These are phyloP conservation scores for Eulemur rufifrons DNA, from an alignment of 2,113 vertebrate genomes.

Conservation along the genomic window DNA sequence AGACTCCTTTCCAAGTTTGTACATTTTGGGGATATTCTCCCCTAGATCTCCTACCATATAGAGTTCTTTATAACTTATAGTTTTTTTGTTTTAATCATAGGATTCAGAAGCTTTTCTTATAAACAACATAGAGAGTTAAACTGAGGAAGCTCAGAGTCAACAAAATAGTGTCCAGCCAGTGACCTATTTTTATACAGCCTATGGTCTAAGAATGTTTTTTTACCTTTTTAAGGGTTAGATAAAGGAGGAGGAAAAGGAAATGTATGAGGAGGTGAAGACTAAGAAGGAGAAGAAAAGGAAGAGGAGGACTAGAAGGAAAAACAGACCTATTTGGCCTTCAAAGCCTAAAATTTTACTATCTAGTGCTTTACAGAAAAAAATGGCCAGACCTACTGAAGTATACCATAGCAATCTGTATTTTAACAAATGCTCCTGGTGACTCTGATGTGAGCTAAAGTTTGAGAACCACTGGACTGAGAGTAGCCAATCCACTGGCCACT, in stretches of 20 bases:
- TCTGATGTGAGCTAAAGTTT: background rate
- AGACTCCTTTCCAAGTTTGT: background rate
- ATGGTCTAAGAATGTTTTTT: background rate
- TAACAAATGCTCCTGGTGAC: background rate
- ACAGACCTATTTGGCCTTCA: background rate
- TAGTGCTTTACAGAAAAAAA: background rate
- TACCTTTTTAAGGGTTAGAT: background rate
- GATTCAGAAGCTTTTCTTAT: background rate
- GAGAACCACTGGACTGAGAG: background rate
- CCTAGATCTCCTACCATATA: background rate
- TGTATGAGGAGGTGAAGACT: background rate
- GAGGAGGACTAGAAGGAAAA: background rate
- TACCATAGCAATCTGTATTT: background rate
- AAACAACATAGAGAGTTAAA: background rate
- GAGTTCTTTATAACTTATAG: background rate
- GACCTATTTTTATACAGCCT: background rate
- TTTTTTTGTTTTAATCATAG: background rate
- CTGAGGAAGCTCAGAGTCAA: background rate
- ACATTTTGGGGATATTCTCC: background rate
- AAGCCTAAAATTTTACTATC: background rate
- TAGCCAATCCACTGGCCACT: background rate
- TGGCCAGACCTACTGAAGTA: background rate
- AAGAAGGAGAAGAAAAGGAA: background rate
- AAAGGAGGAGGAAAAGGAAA: background rate
- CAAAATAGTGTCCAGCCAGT: background rate